These are phyloP conservation scores for Procambarus virginalis DNA, from an alignment of 1,140 invertebrate species.

Conservation along the genomic window DNA sequence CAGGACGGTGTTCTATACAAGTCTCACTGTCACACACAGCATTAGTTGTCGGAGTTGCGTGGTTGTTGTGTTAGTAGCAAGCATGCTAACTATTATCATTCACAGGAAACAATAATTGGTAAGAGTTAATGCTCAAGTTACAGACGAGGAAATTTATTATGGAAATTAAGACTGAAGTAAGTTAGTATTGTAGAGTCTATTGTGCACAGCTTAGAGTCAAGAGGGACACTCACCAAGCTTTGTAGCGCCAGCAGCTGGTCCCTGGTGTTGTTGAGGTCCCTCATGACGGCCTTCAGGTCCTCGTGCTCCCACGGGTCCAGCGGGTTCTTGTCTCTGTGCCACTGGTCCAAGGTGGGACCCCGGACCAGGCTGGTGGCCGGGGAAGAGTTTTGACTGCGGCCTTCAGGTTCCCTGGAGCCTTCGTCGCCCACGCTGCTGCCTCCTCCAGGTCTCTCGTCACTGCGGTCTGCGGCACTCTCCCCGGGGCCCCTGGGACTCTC, in stretches of 20 bases:
- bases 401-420: conserved; percentile 69
- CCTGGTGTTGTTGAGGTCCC: conserved; percentile 71
- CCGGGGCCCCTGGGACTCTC: conserved; percentile 29
- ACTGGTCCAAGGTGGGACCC: conserved; percentile 68
- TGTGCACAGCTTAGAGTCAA: no score
- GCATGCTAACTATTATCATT: background rate
- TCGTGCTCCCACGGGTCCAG: conserved; percentile 60
- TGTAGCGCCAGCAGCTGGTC: conserved; percentile 73
- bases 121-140: background rate
- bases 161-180: no score
- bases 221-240: conserved; percentile 72
- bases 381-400: conserved; percentile 70
- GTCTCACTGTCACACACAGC: no score
- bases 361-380: conserved; percentile 69
- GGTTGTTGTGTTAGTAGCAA: background rate
- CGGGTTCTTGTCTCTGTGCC: conserved; percentile 46
- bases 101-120: background rate
- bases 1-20: no score
- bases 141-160: no score
- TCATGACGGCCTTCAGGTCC: conserved; percentile 67
- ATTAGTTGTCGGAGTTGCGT: background rate
- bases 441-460: background rate
- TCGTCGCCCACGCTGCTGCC: conserved; percentile 32
- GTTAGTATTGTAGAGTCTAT: no score
- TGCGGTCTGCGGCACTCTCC: background rate